These are phyloP conservation scores for Macrosteles quadrilineatus DNA, from an alignment of 1,140 invertebrate species.

Conservation along the genomic window DNA sequence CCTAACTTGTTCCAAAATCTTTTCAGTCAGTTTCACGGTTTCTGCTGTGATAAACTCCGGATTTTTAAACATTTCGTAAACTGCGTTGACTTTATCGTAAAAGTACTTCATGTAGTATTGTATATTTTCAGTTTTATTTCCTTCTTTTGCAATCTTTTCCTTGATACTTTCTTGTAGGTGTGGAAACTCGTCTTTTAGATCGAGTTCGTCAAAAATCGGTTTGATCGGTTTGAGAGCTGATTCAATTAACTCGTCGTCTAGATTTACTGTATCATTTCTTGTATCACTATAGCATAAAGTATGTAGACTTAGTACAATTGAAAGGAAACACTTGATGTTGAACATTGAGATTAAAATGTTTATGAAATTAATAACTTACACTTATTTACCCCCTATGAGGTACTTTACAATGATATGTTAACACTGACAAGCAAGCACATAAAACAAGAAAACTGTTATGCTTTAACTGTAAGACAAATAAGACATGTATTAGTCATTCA, in stretches of 20 bases:
- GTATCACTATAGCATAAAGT: too few species aligned
- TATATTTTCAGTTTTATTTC: background rate
- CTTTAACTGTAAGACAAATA: too few species aligned
- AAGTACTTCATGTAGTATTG: constrained; percentile 1
- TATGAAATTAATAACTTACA: too few species aligned
- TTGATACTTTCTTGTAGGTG: background rate
- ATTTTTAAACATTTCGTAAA: background rate
- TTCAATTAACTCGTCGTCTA: background rate
- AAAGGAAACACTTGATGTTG: too few species aligned
- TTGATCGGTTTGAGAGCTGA: background rate
- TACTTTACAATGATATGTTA: too few species aligned
- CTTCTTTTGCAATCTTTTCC: background rate
- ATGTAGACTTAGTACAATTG: too few species aligned
- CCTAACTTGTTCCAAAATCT: background rate
- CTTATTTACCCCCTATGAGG: too few species aligned
- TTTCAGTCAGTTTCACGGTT: background rate
- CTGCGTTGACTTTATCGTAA: background rate
- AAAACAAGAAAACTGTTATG: too few species aligned
- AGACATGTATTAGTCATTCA: too few species aligned
- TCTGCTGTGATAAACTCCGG: background rate
- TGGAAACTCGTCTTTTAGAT: background rate
- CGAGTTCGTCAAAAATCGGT: constrained; percentile 5
- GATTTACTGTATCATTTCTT: too few species aligned
- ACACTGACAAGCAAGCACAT: too few species aligned
- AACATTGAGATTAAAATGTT: too few species aligned